These are phyloP conservation scores for Ganaspis brasiliensis DNA, from an alignment of 2,888 invertebrate species.

Conservation along the genomic window DNA sequence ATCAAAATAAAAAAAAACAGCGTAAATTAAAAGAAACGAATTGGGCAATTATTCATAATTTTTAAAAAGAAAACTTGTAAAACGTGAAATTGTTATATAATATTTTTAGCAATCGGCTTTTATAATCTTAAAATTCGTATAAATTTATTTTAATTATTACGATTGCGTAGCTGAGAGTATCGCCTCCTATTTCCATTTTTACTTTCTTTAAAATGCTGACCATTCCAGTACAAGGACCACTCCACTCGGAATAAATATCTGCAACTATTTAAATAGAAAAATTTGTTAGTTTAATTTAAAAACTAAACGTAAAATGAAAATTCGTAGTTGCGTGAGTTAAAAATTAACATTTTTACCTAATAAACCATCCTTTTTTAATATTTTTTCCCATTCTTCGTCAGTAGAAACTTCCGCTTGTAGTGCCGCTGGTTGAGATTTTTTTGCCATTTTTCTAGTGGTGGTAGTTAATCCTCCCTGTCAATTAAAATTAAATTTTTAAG, in stretches of 20 bases:
- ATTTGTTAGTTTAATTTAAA: constrained; percentile 13
- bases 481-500: constrained; percentile 44
- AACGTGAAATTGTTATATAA: too few relatives aligned
- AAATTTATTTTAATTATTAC: constrained; percentile 82
- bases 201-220: constrained; percentile 92
- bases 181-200: constrained; percentile 94
- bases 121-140: not conserved
- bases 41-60: too few relatives aligned
- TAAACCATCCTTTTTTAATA: constrained; percentile 89
- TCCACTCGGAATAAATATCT: constrained; percentile 97
- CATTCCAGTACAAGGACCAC: constrained; percentile 95
- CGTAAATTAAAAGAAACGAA: too few relatives aligned
- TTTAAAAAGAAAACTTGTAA: not conserved
- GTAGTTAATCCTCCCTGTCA: constrained; percentile 69
- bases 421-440: constrained; percentile 89
- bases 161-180: constrained; percentile 90
- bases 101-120: not conserved
- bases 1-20: too few relatives aligned
- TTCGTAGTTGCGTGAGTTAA: too few relatives aligned
- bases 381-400: constrained; percentile 93
- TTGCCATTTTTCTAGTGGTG: constrained; percentile 82
- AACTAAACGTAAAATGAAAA: not conserved
- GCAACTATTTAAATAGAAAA: constrained; percentile 84
- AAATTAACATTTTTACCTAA: too few relatives aligned
- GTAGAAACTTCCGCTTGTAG: constrained; percentile 90